A percentile compares a stretch with the other conserved stretches of the same genome.
Evolutionary conservation across 2,888 invertebrate species (phyloP).

Genomic region (Amphimallon solstitiale): DNA sequence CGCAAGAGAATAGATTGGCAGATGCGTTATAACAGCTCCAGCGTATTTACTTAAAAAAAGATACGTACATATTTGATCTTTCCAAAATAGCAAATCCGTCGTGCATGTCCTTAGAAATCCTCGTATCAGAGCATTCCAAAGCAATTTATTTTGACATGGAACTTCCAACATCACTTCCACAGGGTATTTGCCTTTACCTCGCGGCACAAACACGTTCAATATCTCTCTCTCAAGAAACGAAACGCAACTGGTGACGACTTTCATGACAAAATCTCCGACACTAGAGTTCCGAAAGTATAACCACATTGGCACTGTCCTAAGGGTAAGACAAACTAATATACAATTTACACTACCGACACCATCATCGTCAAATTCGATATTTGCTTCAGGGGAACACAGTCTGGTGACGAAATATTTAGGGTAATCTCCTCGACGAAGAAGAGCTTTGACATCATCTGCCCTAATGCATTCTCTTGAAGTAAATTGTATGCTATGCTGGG

Average conservation of each 20-base stretch:
- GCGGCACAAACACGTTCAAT: conserved; percentile 41
- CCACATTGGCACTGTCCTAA: conserved; percentile 34
- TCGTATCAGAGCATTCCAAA: conserved; percentile 49
- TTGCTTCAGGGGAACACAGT: no score
- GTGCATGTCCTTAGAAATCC: conserved; percentile 47
- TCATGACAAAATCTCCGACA: conserved; percentile 53
- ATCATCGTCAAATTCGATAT: background rate
- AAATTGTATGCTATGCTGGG: conserved; percentile 11
- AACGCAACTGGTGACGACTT: conserved; percentile 42
- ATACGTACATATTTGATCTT: conserved; percentile 49
- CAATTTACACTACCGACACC: background rate
- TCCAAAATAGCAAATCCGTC: conserved; percentile 51
- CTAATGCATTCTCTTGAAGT: background rate
- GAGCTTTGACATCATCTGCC: background rate
- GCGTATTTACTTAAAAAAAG: conserved; percentile 2
- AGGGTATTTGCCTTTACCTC: background rate
- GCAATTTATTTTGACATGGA: conserved; percentile 51
- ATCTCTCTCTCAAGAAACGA: conserved; percentile 24
- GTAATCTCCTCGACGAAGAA: background rate
- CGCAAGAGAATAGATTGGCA: no score
- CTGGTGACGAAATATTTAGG: background rate
- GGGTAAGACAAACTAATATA: background rate
- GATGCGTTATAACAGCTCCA: no score
- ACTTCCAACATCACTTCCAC: conserved; percentile 40
- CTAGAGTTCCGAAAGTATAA: conserved; percentile 49